These are phyloP conservation scores for Brachyopa scutellaris DNA, from an alignment of 2,888 invertebrate genomes.

Conservation along the genomic window DNA sequence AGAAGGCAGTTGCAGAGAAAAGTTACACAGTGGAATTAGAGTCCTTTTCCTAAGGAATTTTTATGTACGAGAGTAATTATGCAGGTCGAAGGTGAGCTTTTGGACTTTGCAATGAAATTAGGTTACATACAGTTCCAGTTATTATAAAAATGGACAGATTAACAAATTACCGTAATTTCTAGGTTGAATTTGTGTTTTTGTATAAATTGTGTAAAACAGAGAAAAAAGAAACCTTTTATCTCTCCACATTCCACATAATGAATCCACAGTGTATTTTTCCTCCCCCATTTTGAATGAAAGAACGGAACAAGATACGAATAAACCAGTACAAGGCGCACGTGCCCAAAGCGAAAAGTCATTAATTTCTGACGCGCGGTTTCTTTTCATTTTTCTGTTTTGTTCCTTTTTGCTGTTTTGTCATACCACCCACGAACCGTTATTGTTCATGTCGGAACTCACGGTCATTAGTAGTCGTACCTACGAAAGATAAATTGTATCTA, in stretches of 20 bases:
- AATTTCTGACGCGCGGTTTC: constrained; percentile 50
- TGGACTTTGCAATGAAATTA: constrained; percentile 11
- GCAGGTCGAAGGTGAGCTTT: constrained; percentile 48
- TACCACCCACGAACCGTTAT: constrained; percentile 70
- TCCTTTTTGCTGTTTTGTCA: constrained; percentile 43
- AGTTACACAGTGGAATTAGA: constrained; percentile 6
- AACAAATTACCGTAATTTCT: too few relatives aligned
- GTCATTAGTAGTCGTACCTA: constrained; percentile 63
- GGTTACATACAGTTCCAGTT: constrained; percentile 12
- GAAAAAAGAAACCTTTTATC: neutral
- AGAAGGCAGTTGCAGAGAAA: too few relatives aligned
- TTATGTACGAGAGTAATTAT: constrained; percentile 37
- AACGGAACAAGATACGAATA: constrained; percentile 20
- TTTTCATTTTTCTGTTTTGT: constrained; percentile 34
- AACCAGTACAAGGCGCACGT: constrained; percentile 51
- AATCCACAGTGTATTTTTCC: neutral
- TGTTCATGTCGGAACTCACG: constrained; percentile 52
- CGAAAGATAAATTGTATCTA: constrained; percentile 60
- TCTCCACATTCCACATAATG: neutral
- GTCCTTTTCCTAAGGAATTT: constrained; percentile 38
- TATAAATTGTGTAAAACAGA: too few relatives aligned
- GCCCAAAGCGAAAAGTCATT: constrained; percentile 59
- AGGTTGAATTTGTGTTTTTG: too few relatives aligned
- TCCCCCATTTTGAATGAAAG: constrained; percentile 5
- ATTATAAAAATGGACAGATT: too few relatives aligned